Percentiles rank a stretch among this genome's conserved stretches.
These are phyloP conservation scores for Lutjanus campechanus DNA, from an alignment of 2,797 vertebrate genomes.

Conservation along the genomic window DNA sequence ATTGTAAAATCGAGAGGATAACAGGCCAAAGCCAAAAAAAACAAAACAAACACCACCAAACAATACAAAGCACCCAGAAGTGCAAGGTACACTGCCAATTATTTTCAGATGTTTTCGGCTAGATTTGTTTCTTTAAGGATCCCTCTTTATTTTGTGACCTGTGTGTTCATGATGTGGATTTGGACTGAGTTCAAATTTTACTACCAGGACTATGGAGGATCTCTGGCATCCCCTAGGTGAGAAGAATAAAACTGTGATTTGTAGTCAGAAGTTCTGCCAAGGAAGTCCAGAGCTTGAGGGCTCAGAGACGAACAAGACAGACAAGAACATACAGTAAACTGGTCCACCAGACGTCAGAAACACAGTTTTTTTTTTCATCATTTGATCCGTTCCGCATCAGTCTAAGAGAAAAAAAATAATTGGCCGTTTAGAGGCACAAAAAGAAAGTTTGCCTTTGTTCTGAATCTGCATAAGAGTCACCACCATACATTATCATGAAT, in stretches of 20 bases:
- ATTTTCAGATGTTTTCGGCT: constrained; percentile 55
- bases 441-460: constrained; percentile 83
- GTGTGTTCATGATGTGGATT: constrained; percentile 64
- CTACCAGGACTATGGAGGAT: constrained; percentile 58
- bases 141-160: constrained; percentile 61
- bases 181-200: constrained; percentile 71
- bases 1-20: constrained; percentile 27
- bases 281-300: constrained; percentile 69
- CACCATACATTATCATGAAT: constrained; percentile 86
- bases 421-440: constrained; percentile 81
- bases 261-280: constrained; percentile 75
- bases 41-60: constrained; percentile 8
- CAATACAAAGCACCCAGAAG: constrained; percentile 33
- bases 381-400: constrained; percentile 73
- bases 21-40: constrained; percentile 10
- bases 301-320: constrained; percentile 63
- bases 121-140: constrained; percentile 56
- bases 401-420: constrained; percentile 80
- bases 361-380: constrained; percentile 36
- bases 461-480: constrained; percentile 84
- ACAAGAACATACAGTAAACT: constrained; percentile 63
- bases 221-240: constrained; percentile 73
- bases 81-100: constrained; percentile 52
- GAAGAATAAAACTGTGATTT: constrained; percentile 74
- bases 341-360: constrained; percentile 64